phyloP scores from a whole-genome alignment of 2,113 vertebrate species.

The Atherinomorus stipes region DNA sequence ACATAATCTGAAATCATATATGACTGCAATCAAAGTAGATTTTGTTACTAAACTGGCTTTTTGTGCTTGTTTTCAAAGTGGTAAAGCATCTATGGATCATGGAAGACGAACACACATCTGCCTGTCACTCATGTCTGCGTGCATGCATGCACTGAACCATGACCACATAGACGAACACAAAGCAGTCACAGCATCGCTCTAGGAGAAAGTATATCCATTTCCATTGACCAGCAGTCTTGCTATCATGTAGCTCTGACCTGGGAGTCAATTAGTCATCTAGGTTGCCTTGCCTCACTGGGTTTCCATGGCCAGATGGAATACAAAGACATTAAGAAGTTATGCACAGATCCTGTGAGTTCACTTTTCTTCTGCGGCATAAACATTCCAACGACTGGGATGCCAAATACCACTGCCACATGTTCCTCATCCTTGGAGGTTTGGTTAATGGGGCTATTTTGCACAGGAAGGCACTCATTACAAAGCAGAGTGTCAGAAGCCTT shows the following conservation, averaged over 20 bases:
- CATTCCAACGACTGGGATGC: conserved; percentile 20
- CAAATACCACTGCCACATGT: conserved; percentile 44
- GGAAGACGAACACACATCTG: conserved; percentile 10
- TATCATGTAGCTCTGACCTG: conserved; percentile 72
- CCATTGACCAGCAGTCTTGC: conserved; percentile 68
- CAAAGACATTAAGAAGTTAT: conserved; percentile 39
- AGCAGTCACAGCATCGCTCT: conserved; percentile 42
- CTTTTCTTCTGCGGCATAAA: conserved; percentile 25
- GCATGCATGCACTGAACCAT: conserved; percentile 26
- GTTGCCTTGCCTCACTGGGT: conserved; percentile 62
- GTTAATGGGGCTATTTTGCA: conserved; percentile 68
- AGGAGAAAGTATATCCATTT: conserved; percentile 75
- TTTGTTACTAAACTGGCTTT: conserved; percentile 36
- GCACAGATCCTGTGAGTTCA: conserved; percentile 31
- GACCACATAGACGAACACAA: conserved; percentile 59
- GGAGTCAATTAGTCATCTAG: conserved; percentile 68
- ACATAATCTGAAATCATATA: conserved; percentile 19
- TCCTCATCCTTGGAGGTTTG: conserved; percentile 48
- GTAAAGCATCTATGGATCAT: conserved; percentile 17
- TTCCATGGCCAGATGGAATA: conserved; percentile 55
- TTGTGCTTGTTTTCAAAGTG: conserved; percentile 32
- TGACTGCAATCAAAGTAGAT: conserved; percentile 13
- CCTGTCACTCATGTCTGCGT: conserved; percentile 6
- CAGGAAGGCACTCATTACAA: conserved; percentile 61
- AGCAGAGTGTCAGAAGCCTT: conserved; percentile 61